Conservation (phyloP, 2,113 vertebrate genomes). For the Brachyhypopomus occidentalis region DNA sequence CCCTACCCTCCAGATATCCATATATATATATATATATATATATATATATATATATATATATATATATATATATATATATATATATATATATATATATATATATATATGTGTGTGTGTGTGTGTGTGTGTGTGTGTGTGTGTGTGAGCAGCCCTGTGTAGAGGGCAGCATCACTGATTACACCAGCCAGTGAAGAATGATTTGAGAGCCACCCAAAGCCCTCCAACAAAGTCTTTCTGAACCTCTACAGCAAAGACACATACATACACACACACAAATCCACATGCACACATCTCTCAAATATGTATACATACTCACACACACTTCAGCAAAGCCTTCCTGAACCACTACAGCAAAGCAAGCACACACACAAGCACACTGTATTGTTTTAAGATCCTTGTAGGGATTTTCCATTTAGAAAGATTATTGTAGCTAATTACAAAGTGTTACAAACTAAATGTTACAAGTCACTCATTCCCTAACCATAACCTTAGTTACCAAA, state of each 20-base stretch:
- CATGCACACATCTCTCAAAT: background rate
- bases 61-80: background rate
- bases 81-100: background rate
- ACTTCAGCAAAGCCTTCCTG: constrained; percentile 1
- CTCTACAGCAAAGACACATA: constrained; percentile 27
- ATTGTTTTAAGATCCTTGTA: too few relatives aligned
- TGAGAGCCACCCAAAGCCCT: constrained; percentile 32
- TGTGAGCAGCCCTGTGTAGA: constrained; percentile 13
- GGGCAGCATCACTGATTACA: constrained; percentile 7
- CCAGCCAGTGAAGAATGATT: constrained; percentile 3
- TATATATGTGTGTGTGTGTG: constrained; percentile 6
- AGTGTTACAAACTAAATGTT: too few relatives aligned
- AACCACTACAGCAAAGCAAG: constrained; percentile 19
- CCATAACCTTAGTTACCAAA: too few relatives aligned
- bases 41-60: background rate
- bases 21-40: background rate
- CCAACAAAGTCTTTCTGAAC: constrained; percentile 18
- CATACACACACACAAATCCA: background rate
- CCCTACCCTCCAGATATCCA: background rate
- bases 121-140: background rate
- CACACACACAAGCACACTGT: background rate
- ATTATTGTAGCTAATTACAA: too few relatives aligned
- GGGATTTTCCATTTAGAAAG: too few relatives aligned
- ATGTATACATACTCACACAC: constrained; percentile 14
- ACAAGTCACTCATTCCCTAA: too few relatives aligned